Conservation (phyloP, 2,797 vertebrate genomes). For the Crocodylus rhombifer region DNA sequence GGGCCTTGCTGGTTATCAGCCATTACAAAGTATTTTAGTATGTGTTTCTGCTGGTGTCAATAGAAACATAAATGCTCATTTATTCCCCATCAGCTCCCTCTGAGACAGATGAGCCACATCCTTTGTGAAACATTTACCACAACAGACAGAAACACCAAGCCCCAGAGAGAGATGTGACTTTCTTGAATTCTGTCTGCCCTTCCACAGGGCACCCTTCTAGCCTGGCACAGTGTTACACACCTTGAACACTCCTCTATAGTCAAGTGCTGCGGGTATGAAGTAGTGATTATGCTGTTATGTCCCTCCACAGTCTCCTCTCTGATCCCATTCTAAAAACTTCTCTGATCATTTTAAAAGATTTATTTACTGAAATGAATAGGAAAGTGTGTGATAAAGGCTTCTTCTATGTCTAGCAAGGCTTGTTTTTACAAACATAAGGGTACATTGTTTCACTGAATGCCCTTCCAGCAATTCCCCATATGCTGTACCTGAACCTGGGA, state of each 20-base stretch:
- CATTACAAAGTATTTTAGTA: not conserved
- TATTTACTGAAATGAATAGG: rapidly evolving
- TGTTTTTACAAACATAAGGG: not conserved
- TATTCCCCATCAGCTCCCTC: not conserved
- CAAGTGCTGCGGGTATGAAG: rapidly evolving
- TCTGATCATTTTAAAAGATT: not conserved
- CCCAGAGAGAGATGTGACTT: not conserved
- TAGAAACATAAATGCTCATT: not conserved
- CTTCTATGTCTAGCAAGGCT: rapidly evolving
- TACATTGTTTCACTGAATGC: not conserved
- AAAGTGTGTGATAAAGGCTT: not conserved
- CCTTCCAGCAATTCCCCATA: not conserved
- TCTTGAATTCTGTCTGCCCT: not conserved
- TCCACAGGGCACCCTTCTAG: not conserved
- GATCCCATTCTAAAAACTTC: not conserved
- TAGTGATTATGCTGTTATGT: not conserved
- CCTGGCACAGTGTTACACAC: not conserved
- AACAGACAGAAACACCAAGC: not conserved
- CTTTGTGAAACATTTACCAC: not conserved
- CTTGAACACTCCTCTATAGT: not conserved
- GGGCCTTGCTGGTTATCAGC: not conserved
- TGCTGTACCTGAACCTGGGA: rapidly evolving
- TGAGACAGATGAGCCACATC: too few species aligned
- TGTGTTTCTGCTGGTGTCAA: not conserved
- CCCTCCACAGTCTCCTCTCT: not conserved